Evolutionary conservation across 2,888 invertebrate genomes (phyloP).

Genomic region (Glyphotaelius pellucidus): DNA sequence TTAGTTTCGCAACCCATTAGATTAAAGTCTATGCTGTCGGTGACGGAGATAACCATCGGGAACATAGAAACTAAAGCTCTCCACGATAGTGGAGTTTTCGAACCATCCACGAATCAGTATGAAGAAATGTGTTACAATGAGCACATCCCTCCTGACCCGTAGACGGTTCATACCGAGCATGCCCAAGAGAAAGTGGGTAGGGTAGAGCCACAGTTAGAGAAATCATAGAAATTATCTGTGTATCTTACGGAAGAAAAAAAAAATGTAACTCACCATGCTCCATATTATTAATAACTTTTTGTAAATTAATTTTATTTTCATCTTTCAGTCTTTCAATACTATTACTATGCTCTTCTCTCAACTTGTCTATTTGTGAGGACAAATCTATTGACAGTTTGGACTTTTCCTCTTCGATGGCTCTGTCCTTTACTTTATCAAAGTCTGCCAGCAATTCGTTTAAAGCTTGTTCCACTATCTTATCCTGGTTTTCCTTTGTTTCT

Average conservation of each 20-base stretch:
- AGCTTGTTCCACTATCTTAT: constrained; percentile 72
- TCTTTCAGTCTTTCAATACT: constrained; percentile 70
- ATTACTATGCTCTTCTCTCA: constrained; percentile 68
- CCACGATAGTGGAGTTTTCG: too few species aligned
- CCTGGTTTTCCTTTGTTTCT: constrained; percentile 70
- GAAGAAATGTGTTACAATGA: too few species aligned
- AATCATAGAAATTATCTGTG: too few species aligned
- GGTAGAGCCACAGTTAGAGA: too few species aligned
- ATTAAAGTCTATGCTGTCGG: too few species aligned
- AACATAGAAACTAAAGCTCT: too few species aligned
- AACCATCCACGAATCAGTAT: too few species aligned
- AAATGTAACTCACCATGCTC: constrained; percentile 69
- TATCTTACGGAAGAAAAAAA: not conserved
- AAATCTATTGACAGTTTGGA: constrained; percentile 71
- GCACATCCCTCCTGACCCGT: too few species aligned
- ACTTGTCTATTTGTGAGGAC: constrained; percentile 74
- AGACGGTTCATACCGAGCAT: too few species aligned
- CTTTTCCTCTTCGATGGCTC: constrained; percentile 72
- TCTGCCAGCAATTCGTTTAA: constrained; percentile 74
- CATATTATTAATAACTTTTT: constrained; percentile 66
- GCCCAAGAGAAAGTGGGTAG: too few species aligned
- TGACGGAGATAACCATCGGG: too few species aligned
- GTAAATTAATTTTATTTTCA: constrained; percentile 66
- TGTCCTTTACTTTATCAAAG: constrained; percentile 73
- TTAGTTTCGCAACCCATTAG: too few species aligned